phyloP scores from a whole-genome alignment of 2,888 invertebrate species.

The Thecocarcelia acutangulata region DNA sequence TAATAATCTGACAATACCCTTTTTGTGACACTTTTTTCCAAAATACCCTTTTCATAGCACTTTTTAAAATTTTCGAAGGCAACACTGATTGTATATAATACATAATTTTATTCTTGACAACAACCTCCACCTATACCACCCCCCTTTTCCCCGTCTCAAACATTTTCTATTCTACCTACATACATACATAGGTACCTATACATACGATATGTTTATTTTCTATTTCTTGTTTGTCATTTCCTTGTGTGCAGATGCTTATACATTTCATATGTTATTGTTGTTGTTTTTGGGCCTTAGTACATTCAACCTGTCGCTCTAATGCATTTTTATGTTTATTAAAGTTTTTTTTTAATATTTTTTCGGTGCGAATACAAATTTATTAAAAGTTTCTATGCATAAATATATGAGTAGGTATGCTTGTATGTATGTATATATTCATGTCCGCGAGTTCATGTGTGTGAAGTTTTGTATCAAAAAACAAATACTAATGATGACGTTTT shows the following conservation, averaged over 20 bases:
- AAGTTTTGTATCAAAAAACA: background rate
- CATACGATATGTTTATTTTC: background rate
- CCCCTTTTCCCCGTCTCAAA: conserved; percentile 2
- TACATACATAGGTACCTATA: too few relatives aligned
- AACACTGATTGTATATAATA: background rate
- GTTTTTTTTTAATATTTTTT: conserved; percentile 25
- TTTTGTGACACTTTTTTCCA: too few relatives aligned
- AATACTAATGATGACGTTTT: conserved; percentile 54
- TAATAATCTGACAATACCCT: too few relatives aligned
- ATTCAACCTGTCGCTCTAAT: conserved; percentile 70
- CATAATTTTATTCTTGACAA: conserved; percentile 56
- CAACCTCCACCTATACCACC: conserved; percentile 55
- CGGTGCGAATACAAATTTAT: conserved; percentile 17
- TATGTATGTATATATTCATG: background rate
- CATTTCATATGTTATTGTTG: conserved; percentile 18
- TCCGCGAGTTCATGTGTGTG: conserved; percentile 4
- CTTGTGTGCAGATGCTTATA: conserved; percentile 54
- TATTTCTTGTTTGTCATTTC: conserved; percentile 50
- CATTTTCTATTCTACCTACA: background rate
- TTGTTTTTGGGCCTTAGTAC: conserved; percentile 61
- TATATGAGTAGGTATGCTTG: background rate
- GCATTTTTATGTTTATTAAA: conserved; percentile 62
- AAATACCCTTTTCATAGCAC: too few relatives aligned
- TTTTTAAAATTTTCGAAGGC: too few relatives aligned
- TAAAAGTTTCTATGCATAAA: conserved; percentile 29